phyloP scores from a whole-genome alignment of 2,888 invertebrate genomes.

The Pyrrhia umbra region DNA sequence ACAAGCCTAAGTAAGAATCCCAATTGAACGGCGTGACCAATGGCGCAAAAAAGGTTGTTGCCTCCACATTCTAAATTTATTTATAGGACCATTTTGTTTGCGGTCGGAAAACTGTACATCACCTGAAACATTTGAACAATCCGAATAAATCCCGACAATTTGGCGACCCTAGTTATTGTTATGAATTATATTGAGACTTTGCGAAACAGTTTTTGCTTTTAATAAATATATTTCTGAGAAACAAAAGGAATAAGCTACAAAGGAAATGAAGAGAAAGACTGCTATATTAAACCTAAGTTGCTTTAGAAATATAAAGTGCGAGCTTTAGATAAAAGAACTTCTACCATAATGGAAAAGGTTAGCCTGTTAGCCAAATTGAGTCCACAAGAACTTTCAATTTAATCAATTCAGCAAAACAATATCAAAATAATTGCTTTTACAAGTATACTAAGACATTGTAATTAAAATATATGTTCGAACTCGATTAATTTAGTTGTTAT shows the following conservation, averaged over 20 bases:
- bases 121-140: constrained; percentile 44
- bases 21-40: constrained; percentile 36
- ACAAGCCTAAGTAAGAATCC: constrained; percentile 16
- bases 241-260: constrained; percentile 25
- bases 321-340: neutral
- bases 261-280: constrained; percentile 2
- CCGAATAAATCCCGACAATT: constrained; percentile 25
- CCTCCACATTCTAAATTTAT: constrained; percentile 27
- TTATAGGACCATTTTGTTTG: constrained; percentile 29
- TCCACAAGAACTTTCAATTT: neutral
- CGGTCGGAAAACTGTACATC: constrained; percentile 26
- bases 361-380: neutral
- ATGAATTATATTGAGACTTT: constrained; percentile 30
- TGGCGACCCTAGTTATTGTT: constrained; percentile 21
- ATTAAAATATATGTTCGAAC: neutral
- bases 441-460: neutral
- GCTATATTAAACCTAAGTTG: constrained; percentile 6
- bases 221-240: constrained; percentile 11
- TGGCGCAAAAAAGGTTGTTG: constrained; percentile 41
- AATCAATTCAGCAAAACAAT: neutral
- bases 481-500: neutral
- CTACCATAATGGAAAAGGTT: neutral
- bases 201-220: constrained; percentile 6
- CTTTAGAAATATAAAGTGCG: constrained; percentile 11
- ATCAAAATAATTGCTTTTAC: neutral